phyloP scores from a whole-genome alignment of 2,797 vertebrate genomes.

The Bradypus variegatus region DNA sequence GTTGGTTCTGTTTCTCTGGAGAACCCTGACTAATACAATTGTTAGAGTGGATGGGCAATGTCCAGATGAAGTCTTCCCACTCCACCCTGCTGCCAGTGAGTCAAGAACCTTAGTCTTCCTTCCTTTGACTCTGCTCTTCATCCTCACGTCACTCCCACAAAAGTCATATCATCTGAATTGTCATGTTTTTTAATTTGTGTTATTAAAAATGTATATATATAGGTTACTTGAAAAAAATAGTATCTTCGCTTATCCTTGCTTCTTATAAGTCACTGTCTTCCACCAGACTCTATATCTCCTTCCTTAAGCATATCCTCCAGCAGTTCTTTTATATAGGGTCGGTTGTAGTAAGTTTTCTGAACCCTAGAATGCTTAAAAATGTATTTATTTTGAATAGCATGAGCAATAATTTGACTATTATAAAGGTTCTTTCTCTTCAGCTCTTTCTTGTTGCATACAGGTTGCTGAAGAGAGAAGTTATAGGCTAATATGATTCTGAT shows the following conservation, averaged over 20 bases:
- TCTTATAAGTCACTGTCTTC: neutral
- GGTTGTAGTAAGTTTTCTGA: neutral
- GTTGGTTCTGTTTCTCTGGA: too few relatives aligned
- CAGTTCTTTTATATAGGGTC: neutral
- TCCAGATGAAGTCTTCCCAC: neutral
- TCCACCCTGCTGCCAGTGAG: neutral
- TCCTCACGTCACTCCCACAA: neutral
- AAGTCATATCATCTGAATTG: neutral
- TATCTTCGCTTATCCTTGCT: neutral
- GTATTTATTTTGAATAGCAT: neutral
- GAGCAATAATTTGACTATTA: neutral
- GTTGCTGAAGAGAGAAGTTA: neutral
- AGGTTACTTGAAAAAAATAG: neutral
- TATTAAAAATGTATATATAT: neutral
- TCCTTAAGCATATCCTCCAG: neutral
- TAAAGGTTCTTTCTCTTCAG: neutral
- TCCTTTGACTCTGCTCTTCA: neutral
- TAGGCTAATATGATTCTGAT: neutral
- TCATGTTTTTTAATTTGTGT: neutral
- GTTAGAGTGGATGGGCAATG: neutral
- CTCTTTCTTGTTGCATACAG: neutral
- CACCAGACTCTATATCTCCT: neutral
- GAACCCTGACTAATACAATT: neutral
- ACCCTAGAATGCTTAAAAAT: neutral
- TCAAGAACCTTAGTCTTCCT: neutral